Evolutionary conservation across 2,113 vertebrate genomes (phyloP).

Genomic region (Grammomys surdaster): DNA sequence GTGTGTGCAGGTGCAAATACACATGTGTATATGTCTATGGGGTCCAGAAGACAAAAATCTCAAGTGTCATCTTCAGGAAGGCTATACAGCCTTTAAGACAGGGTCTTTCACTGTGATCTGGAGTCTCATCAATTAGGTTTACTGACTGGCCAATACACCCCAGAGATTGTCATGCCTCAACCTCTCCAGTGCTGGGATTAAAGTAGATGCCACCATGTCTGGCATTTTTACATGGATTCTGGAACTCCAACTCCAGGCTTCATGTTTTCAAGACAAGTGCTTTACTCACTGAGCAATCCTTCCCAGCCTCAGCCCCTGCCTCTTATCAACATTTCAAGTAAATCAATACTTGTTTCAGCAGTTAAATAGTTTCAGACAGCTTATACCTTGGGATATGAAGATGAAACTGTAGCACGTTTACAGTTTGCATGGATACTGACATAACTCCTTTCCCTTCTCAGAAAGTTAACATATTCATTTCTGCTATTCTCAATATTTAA

Average conservation of each 20-base stretch:
- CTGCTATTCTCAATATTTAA: conserved; percentile 41
- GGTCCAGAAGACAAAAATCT: neutral
- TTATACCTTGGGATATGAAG: conserved; percentile 4
- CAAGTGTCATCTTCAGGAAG: neutral
- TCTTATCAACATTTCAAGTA: conserved; percentile 47
- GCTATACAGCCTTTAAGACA: neutral
- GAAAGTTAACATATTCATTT: conserved; percentile 59
- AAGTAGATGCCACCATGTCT: neutral
- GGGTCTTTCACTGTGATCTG: neutral
- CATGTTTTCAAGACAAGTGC: neutral
- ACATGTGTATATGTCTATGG: neutral
- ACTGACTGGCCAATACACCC: neutral
- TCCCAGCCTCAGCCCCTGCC: neutral
- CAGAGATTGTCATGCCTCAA: neutral
- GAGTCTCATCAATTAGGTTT: neutral
- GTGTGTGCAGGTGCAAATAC: neutral
- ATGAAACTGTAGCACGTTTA: neutral
- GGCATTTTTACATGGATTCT: neutral
- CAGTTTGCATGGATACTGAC: conserved; percentile 35
- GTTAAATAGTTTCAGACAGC: conserved; percentile 22
- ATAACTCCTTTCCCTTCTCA: conserved; percentile 20
- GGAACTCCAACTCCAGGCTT: neutral
- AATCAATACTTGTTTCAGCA: conserved; percentile 32
- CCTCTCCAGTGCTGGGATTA: neutral
- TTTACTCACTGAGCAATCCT: neutral